Conservation (phyloP, 2,797 vertebrate genomes). For the Tympanoctomys barrerae region DNA sequence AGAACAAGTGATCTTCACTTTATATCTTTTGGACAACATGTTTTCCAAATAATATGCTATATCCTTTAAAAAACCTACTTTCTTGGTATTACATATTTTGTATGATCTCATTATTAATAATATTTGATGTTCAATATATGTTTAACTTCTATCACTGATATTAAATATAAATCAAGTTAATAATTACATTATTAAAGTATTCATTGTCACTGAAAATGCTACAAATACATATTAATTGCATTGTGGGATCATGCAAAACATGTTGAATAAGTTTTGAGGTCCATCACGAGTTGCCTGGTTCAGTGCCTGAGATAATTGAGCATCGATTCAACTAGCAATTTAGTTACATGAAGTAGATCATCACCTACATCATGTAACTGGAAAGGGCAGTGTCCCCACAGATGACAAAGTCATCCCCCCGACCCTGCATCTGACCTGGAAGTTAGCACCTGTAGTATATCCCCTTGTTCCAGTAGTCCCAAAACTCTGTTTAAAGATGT, state of each 20-base stretch:
- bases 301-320: not conserved
- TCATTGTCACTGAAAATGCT: slow-evolving; percentile 14
- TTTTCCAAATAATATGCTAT: not conserved
- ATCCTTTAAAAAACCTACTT: not conserved
- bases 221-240: not conserved
- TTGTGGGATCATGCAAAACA: not conserved
- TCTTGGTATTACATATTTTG: not conserved
- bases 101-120: not conserved
- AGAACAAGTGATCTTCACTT: not conserved
- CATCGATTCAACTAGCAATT: not conserved
- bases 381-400: not conserved
- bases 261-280: slow-evolving; percentile 12
- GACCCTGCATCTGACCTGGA: not conserved
- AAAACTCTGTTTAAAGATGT: not conserved
- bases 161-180: slow-evolving; percentile 28
- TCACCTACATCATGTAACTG: not conserved
- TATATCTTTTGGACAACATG: not conserved
- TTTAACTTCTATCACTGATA: not conserved
- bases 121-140: not conserved
- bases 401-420: not conserved
- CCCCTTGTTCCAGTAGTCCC: not conserved
- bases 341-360: not conserved
- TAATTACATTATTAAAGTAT: slow-evolving; percentile 16
- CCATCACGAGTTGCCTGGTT: not conserved
- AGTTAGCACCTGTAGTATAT: not conserved